These are phyloP conservation scores for Argyrosomus japonicus DNA, from an alignment of 2,113 vertebrate species.

Conservation along the genomic window DNA sequence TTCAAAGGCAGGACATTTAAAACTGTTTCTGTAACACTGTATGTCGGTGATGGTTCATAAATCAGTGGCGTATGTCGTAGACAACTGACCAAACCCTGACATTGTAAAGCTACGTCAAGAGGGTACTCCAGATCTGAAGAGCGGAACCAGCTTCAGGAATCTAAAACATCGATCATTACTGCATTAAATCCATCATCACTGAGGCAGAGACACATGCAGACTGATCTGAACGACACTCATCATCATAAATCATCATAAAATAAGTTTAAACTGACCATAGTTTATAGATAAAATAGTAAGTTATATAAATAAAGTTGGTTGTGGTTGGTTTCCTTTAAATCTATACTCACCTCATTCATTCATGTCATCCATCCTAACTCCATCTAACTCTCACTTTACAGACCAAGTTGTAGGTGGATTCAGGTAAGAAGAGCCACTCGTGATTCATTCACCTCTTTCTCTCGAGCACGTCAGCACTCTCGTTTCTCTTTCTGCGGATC, in stretches of 20 bases:
- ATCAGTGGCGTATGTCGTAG: too few species aligned
- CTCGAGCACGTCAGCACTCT: conserved; percentile 51
- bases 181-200: too few species aligned
- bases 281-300: neutral
- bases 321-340: neutral
- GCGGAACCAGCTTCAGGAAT: too few species aligned
- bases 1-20: neutral
- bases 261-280: neutral
- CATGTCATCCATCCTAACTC: conserved; percentile 61
- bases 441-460: conserved; percentile 40
- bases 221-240: too few species aligned
- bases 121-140: too few species aligned
- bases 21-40: neutral
- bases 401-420: conserved; percentile 77
- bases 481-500: neutral
- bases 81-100: too few species aligned
- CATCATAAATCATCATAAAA: neutral
- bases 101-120: too few species aligned
- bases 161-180: too few species aligned
- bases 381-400: conserved; percentile 75
- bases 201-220: too few species aligned
- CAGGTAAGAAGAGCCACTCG: conserved; percentile 76
- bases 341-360: neutral
- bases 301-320: too few species aligned
- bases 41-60: too few species aligned